Evolutionary conservation across 2,888 invertebrate genomes (phyloP), one percentile per base, ranked within the genome.

Genomic region (Diarsia rubi): DNA sequence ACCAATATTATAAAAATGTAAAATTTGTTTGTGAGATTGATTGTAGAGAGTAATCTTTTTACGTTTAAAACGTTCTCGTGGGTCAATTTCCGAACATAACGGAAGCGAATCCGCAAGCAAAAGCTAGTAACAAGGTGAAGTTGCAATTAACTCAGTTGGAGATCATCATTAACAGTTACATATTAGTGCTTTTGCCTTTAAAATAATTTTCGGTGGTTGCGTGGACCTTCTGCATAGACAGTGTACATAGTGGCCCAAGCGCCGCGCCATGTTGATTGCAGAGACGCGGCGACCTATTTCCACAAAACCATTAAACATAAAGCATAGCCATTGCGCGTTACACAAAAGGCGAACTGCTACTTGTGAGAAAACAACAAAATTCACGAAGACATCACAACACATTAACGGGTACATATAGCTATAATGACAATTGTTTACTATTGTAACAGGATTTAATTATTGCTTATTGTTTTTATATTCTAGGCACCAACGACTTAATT

Each of bases 401-500:
- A 5, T 19, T 31, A 16, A 42, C n/a, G 16, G 62, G 3, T 21
- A 63, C 19, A 8, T 37, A 37, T 8, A 37, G 69, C 11, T 37
- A 4, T 60, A 60, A n/a, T 45, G 47, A 37, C 42, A 69, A 49
- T 67, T 24, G 8, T 72, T 45, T 37, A 63, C 27, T 75, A 57
- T 76, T 79, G 75, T 64, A 76, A 64, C 60, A 65, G 57, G n/a
- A 24, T 44, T 63, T 59, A n/a, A 68, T 37, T 63, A 62, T 62
- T 73, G 79, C 62, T 73, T 67, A 79, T 67, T 60, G 1, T 70
- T 68, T 72, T 65, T 64, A 73, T 49, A 66, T 62, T 73, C n/a
- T 85, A 83, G 66, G 67, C 85, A 82, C 73, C 81, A 73, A 65
- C 69, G 65, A 65, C 78, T 68, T 65, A 77, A 77, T 71, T 77